Base-by-base conservation (phyloP, 1,140 invertebrate genomes). In the Archivesica marissinica region DNA sequence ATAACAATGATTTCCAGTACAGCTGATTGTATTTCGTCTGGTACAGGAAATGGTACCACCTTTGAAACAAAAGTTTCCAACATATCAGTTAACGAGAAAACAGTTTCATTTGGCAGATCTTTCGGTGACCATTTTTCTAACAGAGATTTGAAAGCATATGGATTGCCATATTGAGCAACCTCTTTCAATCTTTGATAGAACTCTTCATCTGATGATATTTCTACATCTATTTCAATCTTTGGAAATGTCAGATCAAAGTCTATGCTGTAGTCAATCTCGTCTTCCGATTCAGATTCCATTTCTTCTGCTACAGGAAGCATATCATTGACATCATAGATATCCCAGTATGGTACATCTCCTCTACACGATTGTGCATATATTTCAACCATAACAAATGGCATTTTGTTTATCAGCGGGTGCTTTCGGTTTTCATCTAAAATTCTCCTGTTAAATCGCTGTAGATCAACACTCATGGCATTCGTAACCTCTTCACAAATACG, bases 321-420 rank as follows among this genome's bases (percentile, higher is more conserved):
- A 20, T 77, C 84, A 20, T 59, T 74, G 13, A 59, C 76, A 38
- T 86, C 75, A 59, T 72, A 79, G 0, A 86, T 52, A 41, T 86
- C 84, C 52, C 20, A 86, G 52, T 86, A 66, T n/a, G 54, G 50
- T 35, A 38, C 9, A 33, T 54, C 52, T 23, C 54, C 33, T 0
- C 23, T 15, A n/a, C 56, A 44, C n/a, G 33, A 64, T 39, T 41
- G 61, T 33, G 70, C 68, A 39, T 41, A 86, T n/a, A 80, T 20
- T 52, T 86, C 84, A 23, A 86, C 56, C 50, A 20, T 17, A 20
- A 44, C 30, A 9, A 78, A 59, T 13, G 44, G 64, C 2, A 28
- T n/a, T 39, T 86, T 86, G 28, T 74, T 79, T 0, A 86, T 54
- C 23, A 78, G 25, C 30, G 84, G 84, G 39, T 86, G 84, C 9